Base-by-base conservation (phyloP, 2,113 vertebrate species). In the Echinops telfairi region DNA sequence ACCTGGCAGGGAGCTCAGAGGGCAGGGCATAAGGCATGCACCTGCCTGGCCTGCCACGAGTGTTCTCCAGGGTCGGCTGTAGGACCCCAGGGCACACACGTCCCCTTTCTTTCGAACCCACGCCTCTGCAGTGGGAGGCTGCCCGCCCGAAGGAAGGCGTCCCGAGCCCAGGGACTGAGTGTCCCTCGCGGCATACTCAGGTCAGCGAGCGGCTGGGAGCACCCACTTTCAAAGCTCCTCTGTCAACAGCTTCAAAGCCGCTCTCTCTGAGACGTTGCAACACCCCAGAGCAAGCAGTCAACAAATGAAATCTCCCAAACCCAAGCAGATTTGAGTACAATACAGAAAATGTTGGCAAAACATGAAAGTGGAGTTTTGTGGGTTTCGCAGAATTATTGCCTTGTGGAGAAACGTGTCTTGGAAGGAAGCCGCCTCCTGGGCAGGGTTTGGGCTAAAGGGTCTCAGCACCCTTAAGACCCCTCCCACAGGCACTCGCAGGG, bases 331-430 rank as follows among this genome's bases (percentile, higher is more conserved):
- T 73, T 47, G 64, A 64, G 36, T 33, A 36, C 53, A 43, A 15
- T 22, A 10, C 3, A 31, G n/a, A 38, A 91, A 64, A 47, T 58
- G 75, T 43, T 92, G 90, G 92, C 88, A 88, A 25, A 68, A 36
- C 92, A 90, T 90, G 33, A 85, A 91, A 79, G 90, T 78, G 92
- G 40, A 57, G 8, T 15, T 75, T 11, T 8, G 53, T 64, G 71
- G 78, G 60, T 17, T 36, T 19, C 53, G 70, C 29, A 62, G 62
- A 29, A 22, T 36, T 70, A 15, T 0, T 1, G 40, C 58, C 27
- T 31, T 17, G 14, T 22, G 23, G 58, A 64, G 64, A 68, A 68
- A 58, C 15, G 36, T 1, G 0, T 62, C 15, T 9, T 1, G 6
- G 14, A 15, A 38, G 29, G 81, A 25, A 75, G 75, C 81, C 6